These are phyloP conservation scores for Machimus rusticus DNA, from an alignment of 2,888 invertebrate species.

Conservation along the genomic window DNA sequence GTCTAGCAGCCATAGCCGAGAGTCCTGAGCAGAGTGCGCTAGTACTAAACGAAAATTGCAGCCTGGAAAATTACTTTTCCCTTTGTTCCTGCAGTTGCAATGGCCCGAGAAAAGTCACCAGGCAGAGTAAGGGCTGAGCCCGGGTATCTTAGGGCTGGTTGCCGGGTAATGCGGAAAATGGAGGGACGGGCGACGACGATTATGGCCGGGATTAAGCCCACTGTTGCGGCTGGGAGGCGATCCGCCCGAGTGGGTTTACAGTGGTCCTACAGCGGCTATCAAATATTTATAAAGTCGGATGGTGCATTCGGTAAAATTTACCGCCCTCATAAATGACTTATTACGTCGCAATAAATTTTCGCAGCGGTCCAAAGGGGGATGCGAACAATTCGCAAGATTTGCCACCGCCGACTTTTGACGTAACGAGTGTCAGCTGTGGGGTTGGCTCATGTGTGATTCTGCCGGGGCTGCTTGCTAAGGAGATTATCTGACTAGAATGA, in stretches of 20 bases:
- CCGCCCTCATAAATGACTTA: conserved; percentile 38
- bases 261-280: not conserved
- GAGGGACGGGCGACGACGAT: conserved; percentile 1
- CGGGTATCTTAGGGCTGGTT: not conserved
- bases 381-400: conserved; percentile 12
- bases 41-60: conserved; percentile 36
- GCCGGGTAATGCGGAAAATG: not conserved
- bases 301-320: conserved; percentile 26
- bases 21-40: not conserved
- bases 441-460: not conserved
- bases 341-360: conserved; percentile 43
- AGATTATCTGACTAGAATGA: conserved; percentile 2
- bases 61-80: conserved; percentile 40
- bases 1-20: not conserved
- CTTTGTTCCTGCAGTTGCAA: conserved; percentile 1
- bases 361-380: not conserved
- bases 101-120: conserved; percentile 9
- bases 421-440: not conserved
- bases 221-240: not conserved
- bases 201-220: conserved; percentile 23
- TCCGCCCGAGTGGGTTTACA: not conserved
- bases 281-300: conserved; percentile 37
- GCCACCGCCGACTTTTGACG: not conserved
- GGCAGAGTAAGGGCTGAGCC: not conserved
- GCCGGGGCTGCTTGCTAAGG: not conserved